These are phyloP conservation scores for Siniperca knerii DNA, from an alignment of 2,113 vertebrate genomes.

Conservation along the genomic window DNA sequence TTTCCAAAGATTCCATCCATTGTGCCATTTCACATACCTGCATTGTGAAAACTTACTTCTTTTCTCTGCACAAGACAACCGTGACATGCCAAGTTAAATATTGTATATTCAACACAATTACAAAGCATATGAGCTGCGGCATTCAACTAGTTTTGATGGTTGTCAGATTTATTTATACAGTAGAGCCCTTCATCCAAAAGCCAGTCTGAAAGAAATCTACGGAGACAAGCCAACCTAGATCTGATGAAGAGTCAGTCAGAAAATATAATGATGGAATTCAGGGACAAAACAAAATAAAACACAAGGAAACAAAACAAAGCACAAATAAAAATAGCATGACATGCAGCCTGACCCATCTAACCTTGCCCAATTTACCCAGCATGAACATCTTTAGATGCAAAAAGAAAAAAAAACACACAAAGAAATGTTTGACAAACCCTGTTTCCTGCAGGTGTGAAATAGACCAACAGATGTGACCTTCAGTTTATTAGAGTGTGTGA, in stretches of 20 bases:
- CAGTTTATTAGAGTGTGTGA: slow-evolving; percentile 10
- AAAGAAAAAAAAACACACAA: background rate
- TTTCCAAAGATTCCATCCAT: slow-evolving; percentile 2
- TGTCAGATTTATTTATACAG: slow-evolving; percentile 54
- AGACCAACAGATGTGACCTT: slow-evolving; percentile 48
- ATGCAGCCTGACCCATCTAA: slow-evolving; percentile 18
- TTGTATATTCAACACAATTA: slow-evolving; percentile 24
- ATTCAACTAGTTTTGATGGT: slow-evolving; percentile 28
- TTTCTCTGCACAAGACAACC: background rate
- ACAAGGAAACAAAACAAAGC: slow-evolving; percentile 35
- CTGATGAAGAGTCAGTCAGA: slow-evolving; percentile 35
- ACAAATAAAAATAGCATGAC: slow-evolving; percentile 10
- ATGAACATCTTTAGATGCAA: background rate
- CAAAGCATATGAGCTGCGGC: background rate
- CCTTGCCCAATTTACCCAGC: slow-evolving; percentile 32
- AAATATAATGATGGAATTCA: slow-evolving; percentile 42
- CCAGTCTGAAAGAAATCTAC: slow-evolving; percentile 31
- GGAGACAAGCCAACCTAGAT: slow-evolving; percentile 45
- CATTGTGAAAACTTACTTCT: background rate
- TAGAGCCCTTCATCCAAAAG: slow-evolving; percentile 31
- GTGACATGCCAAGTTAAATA: slow-evolving; percentile 14
- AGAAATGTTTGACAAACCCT: background rate
- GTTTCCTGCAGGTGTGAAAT: slow-evolving; percentile 28
- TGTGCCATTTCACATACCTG: background rate
- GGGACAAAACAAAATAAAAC: background rate